Conservation (phyloP, 2,888 invertebrate genomes). For the Trachelus stipa region DNA sequence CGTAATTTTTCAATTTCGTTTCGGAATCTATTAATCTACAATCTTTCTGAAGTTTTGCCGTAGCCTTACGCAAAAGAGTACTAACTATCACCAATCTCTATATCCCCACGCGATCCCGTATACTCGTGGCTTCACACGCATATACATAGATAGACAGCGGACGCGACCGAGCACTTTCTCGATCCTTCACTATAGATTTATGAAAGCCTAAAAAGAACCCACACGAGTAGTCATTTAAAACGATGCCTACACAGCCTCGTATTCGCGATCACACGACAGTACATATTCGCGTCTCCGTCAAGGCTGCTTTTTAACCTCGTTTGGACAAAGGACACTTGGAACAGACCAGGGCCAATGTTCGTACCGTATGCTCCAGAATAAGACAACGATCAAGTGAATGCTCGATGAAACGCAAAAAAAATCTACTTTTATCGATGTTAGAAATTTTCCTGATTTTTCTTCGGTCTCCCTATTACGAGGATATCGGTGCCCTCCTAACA, state of each 20-base stretch:
- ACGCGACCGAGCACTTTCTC: not conserved
- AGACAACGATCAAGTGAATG: not conserved
- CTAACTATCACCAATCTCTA: not conserved
- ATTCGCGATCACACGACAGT: constrained; percentile 1
- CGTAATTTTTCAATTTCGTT: not conserved
- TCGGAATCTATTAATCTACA: not conserved
- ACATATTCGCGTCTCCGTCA: not conserved
- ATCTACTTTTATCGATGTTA: not conserved
- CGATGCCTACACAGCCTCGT: not conserved
- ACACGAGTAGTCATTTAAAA: not conserved
- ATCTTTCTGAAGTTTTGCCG: not conserved
- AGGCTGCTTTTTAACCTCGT: not conserved
- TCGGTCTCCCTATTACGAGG: not conserved
- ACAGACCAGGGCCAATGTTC: not conserved
- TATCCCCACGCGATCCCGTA: not conserved
- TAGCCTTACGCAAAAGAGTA: not conserved
- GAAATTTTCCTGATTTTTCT: not conserved
- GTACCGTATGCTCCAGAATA: not conserved
- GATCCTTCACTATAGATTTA: not conserved
- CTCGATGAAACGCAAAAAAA: not conserved
- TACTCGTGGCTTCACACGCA: not conserved
- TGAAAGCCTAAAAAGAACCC: not conserved
- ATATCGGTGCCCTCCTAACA: not conserved
- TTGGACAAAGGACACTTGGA: not conserved
- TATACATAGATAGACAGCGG: not conserved